Conservation (phyloP, 2,113 vertebrate species). For the Sciurus niger region DNA sequence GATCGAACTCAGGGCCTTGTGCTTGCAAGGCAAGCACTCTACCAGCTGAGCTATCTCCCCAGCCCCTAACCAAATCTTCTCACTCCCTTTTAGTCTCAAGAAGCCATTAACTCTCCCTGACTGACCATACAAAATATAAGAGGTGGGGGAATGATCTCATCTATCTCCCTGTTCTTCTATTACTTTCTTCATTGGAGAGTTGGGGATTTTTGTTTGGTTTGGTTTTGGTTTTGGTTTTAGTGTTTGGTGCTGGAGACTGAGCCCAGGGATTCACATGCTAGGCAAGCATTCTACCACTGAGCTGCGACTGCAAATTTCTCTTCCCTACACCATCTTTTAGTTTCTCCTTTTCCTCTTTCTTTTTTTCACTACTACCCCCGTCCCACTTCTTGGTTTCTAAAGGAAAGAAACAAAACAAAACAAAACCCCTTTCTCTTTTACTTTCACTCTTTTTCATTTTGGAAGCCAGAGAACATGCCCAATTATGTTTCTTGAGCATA, state of each 20-base stretch:
- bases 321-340: not conserved
- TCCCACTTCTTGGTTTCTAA: not conserved
- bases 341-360: constrained; percentile 31
- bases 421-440: not conserved
- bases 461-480: not conserved
- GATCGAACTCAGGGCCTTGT: too few relatives aligned
- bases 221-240: too few relatives aligned
- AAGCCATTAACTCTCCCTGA: not conserved
- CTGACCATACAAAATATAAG: not conserved
- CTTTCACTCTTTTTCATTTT: not conserved
- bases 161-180: too few relatives aligned
- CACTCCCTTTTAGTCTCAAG: not conserved
- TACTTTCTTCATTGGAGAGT: not conserved
- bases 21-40: too few relatives aligned
- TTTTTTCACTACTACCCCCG: too few relatives aligned
- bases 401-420: not conserved
- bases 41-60: too few relatives aligned
- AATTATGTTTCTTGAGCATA: not conserved
- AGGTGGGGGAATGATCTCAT: too few relatives aligned
- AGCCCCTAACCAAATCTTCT: not conserved
- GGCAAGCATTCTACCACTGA: not conserved
- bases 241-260: too few relatives aligned
- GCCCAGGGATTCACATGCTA: too few relatives aligned
- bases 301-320: not conserved
- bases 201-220: too few relatives aligned